Conservation (phyloP, 2,888 invertebrate genomes). For the Metacarcinus magister region DNA sequence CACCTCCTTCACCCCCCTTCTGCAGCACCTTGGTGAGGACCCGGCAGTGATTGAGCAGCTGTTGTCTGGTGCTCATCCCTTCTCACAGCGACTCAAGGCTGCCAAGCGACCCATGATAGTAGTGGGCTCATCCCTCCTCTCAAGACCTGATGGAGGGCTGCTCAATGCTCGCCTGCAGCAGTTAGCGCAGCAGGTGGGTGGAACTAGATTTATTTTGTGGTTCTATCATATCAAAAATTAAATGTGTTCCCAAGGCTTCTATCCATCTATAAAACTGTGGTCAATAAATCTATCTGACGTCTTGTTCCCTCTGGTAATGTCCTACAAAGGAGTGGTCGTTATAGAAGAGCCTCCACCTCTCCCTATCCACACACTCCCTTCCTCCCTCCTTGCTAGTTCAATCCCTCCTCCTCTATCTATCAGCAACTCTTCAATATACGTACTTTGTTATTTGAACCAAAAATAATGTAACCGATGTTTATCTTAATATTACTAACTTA, state of each 20-base stretch:
- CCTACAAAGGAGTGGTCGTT: too few species aligned
- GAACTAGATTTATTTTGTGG: not conserved
- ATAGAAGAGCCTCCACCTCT: too few species aligned
- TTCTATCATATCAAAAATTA: not conserved
- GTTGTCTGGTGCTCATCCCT: slow-evolving; percentile 89
- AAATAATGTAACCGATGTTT: too few species aligned
- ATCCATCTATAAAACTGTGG: too few species aligned
- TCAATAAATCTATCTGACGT: too few species aligned
- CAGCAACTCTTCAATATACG: too few species aligned
- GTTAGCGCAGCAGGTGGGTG: slow-evolving; percentile 86
- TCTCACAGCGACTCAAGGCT: slow-evolving; percentile 89
- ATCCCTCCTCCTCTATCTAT: too few species aligned
- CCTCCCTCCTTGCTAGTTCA: too few species aligned
- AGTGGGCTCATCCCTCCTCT: slow-evolving; percentile 93
- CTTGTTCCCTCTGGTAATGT: too few species aligned
- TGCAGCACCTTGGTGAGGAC: slow-evolving; percentile 92
- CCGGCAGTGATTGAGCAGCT: slow-evolving; percentile 91
- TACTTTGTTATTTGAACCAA: too few species aligned
- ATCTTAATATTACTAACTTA: too few species aligned
- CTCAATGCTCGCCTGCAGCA: slow-evolving; percentile 91
- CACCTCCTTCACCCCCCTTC: not conserved
- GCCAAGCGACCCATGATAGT: slow-evolving; percentile 96
- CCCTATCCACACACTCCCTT: too few species aligned
- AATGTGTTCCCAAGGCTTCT: not conserved
- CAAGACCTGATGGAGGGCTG: slow-evolving; percentile 91